These are phyloP conservation scores for Apamea monoglypha DNA, from an alignment of 2,888 invertebrate species.

Conservation along the genomic window DNA sequence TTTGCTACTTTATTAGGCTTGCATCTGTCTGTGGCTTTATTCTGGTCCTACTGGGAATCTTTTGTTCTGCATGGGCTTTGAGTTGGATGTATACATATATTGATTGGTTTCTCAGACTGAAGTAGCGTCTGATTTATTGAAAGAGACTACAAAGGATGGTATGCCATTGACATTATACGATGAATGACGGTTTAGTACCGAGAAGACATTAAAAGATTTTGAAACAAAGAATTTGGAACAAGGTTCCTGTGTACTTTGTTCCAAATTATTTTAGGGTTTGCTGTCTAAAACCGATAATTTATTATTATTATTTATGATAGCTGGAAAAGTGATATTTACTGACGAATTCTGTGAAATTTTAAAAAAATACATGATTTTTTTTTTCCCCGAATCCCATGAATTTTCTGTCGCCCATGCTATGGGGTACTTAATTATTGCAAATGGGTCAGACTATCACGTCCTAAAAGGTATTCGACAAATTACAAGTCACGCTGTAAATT, in stretches of 20 bases:
- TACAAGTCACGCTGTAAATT: too few species aligned
- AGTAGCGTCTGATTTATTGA: constrained; percentile 13
- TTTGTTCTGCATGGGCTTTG: constrained; percentile 42
- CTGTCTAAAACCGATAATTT: neutral
- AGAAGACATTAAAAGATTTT: neutral
- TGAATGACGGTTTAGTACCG: neutral
- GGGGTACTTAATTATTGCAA: too few species aligned
- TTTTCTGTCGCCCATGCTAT: too few species aligned
- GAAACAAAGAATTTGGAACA: neutral
- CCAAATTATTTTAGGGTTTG: neutral
- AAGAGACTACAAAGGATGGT: neutral
- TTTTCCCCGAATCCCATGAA: too few species aligned
- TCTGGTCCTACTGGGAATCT: constrained; percentile 24
- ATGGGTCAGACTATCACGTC: too few species aligned
- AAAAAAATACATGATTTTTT: too few species aligned
- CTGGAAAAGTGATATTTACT: too few species aligned
- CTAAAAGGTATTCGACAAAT: too few species aligned
- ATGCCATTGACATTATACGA: neutral
- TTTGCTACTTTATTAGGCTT: constrained; percentile 53
- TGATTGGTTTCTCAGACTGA: constrained; percentile 24
- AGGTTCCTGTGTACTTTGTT: neutral
- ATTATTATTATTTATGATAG: too few species aligned
- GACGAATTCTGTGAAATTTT: too few species aligned
- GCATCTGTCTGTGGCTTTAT: constrained; percentile 45
- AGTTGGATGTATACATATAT: neutral